These are phyloP conservation scores for Protophormia terraenovae DNA, from an alignment of 2,888 invertebrate species.

Conservation along the genomic window DNA sequence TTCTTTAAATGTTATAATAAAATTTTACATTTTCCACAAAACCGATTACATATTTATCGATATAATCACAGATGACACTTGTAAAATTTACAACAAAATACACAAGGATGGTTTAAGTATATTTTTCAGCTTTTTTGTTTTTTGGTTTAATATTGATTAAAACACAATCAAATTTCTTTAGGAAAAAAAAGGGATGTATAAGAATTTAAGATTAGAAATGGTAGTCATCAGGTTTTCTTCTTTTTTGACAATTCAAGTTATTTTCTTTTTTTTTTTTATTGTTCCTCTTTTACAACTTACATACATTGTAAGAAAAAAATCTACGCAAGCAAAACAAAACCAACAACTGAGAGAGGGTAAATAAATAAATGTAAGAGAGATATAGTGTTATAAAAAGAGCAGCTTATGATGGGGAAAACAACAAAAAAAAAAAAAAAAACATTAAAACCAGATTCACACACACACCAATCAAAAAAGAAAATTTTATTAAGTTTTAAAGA, in stretches of 20 bases:
- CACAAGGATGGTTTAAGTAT: neutral
- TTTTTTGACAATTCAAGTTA: constrained; percentile 23
- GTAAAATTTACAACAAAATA: constrained; percentile 11
- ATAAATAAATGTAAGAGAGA: constrained; percentile 1
- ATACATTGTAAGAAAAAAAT: constrained; percentile 37
- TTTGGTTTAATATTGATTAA: constrained; percentile 26
- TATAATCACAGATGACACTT: neutral
- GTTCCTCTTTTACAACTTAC: constrained; percentile 5
- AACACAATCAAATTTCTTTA: neutral
- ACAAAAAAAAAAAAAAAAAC: neutral
- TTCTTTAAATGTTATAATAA: neutral
- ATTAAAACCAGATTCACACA: constrained; percentile 27
- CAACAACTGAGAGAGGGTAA: constrained; percentile 25
- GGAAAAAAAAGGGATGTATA: neutral
- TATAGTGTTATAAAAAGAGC: neutral
- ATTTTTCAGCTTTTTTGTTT: neutral
- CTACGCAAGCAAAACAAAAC: constrained; percentile 58
- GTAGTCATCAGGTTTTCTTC: neutral
- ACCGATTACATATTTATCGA: constrained; percentile 7
- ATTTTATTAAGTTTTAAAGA: neutral
- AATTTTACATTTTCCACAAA: neutral
- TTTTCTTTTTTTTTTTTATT: constrained; percentile 12
- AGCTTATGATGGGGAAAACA: neutral
- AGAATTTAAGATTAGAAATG: constrained; percentile 25
- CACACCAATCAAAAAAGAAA: constrained; percentile 20